A percentile compares a stretch with the other conserved stretches of the same genome.
These are phyloP conservation scores for Coregonus clupeaformis DNA, from an alignment of 2,113 vertebrate species.

Conservation along the genomic window DNA sequence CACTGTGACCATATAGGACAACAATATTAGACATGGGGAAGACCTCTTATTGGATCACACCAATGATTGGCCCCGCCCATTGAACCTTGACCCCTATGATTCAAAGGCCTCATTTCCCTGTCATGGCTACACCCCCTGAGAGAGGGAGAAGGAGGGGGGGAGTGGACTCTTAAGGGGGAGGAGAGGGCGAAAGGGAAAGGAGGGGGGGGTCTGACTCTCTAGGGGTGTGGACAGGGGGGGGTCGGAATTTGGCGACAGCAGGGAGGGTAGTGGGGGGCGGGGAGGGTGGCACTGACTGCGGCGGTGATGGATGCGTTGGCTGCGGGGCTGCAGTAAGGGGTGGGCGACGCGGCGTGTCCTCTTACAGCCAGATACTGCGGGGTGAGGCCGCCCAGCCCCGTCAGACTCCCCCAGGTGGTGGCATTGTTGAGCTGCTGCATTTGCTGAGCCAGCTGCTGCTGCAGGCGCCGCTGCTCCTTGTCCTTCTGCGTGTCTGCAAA, in stretches of 20 bases:
- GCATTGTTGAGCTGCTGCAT: conserved; percentile 99
- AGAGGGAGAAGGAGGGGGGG: background rate
- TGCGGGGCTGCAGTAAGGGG: conserved; percentile 59
- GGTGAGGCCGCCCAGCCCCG: conserved; percentile 95
- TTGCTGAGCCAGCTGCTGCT: conserved; percentile 98
- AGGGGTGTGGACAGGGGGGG: background rate
- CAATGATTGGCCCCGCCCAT: conserved; percentile 1
- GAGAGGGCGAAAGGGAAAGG: background rate
- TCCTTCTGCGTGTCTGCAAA: conserved; percentile 99
- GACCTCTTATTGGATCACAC: background rate
- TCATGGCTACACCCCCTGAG: background rate
- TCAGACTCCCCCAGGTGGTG: conserved; percentile 98
- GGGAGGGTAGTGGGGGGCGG: background rate
- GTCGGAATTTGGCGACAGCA: conserved; percentile 11
- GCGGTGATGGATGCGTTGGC: conserved; percentile 60
- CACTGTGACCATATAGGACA: background rate
- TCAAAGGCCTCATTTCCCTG: conserved; percentile 3
- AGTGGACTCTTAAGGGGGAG: background rate
- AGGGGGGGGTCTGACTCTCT: conserved; percentile 9
- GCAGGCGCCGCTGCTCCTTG: conserved; percentile 98
- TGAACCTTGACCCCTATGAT: background rate
- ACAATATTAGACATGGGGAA: too few relatives aligned
- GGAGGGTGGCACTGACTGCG: conserved; percentile 69
- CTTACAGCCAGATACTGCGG: conserved; percentile 99
- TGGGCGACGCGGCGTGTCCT: conserved; percentile 64